Evolutionary conservation across 2,888 invertebrate species (phyloP).

Genomic region (Dendrolimus pini): DNA sequence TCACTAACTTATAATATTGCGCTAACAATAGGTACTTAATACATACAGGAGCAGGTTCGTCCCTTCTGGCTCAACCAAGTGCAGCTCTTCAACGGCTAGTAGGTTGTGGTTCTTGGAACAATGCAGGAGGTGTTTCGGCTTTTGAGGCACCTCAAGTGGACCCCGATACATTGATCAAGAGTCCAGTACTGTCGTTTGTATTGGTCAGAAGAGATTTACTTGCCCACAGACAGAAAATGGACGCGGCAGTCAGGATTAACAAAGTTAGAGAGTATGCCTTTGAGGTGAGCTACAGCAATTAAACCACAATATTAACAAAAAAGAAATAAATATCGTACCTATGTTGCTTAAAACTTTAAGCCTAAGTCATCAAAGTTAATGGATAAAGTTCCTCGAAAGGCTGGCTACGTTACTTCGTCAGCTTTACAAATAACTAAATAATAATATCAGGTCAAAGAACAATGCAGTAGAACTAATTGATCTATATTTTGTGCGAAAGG

Average conservation of each 20-base stretch:
- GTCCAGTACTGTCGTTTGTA: slow-evolving; percentile 93
- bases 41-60: slow-evolving; percentile 82
- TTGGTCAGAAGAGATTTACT: slow-evolving; percentile 91
- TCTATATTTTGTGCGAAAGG: no score
- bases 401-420: no score
- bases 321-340: no score
- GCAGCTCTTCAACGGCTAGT: slow-evolving; percentile 89
- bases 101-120: slow-evolving; percentile 41
- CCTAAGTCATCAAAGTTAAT: no score
- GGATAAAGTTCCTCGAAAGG: no score
- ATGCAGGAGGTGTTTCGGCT: slow-evolving; percentile 46
- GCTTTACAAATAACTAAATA: no score
- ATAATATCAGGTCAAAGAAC: no score
- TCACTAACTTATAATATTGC: no score
- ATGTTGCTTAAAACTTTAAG: no score
- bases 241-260: slow-evolving; percentile 88
- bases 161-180: slow-evolving; percentile 78
- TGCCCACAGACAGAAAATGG: slow-evolving; percentile 89
- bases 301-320: no score
- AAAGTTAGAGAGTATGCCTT: slow-evolving; percentile 91
- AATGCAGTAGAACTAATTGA: no score
- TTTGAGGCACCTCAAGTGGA: slow-evolving; percentile 60
- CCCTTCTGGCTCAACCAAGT: slow-evolving; percentile 92
- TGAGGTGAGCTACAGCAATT: slow-evolving; percentile 73
- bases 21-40: no score